Evolutionary conservation across 2,888 invertebrate genomes (phyloP).

Genomic region (Chrysodeixis includens): DNA sequence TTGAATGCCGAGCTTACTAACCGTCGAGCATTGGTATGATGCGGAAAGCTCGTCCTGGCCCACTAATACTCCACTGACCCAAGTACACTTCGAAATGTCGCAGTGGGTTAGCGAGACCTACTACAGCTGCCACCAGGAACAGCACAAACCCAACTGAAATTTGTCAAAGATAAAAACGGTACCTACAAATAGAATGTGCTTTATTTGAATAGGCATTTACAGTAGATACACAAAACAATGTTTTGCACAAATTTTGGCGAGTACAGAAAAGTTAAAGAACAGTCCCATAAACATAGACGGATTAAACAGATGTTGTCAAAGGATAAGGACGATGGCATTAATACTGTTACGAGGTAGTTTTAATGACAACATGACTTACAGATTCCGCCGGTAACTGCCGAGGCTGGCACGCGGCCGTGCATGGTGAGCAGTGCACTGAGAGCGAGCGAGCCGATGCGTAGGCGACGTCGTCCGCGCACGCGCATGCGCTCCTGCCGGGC

Average conservation of each 20-base stretch:
- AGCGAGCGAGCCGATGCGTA: conserved; percentile 75
- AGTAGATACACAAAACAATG: no score
- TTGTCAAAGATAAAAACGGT: conserved; percentile 7
- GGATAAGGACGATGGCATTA: neutral
- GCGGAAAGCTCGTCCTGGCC: conserved; percentile 83
- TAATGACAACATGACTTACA: conserved; percentile 63
- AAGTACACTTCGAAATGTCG: conserved; percentile 85
- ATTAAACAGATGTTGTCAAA: neutral
- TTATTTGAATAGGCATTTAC: no score
- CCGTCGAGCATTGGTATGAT: conserved; percentile 82
- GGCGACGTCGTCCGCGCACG: conserved; percentile 69
- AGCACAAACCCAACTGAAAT: conserved; percentile 75
- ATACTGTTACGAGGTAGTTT: neutral
- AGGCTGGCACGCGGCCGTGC: conserved; percentile 77
- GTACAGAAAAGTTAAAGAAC: no score
- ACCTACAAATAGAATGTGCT: no score
- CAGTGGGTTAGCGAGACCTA: conserved; percentile 76
- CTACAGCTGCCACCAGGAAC: conserved; percentile 69
- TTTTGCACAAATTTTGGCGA: no score
- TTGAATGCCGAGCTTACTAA: conserved; percentile 45
- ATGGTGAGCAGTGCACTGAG: conserved; percentile 76
- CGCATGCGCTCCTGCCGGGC: conserved; percentile 56
- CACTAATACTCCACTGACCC: conserved; percentile 85
- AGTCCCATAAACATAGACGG: neutral
- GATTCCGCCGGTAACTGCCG: conserved; percentile 76